A percentile compares a stretch with the other conserved stretches of the same genome.
Conservation (phyloP, 2,888 invertebrate genomes). For the Lomographa bimaculata region DNA sequence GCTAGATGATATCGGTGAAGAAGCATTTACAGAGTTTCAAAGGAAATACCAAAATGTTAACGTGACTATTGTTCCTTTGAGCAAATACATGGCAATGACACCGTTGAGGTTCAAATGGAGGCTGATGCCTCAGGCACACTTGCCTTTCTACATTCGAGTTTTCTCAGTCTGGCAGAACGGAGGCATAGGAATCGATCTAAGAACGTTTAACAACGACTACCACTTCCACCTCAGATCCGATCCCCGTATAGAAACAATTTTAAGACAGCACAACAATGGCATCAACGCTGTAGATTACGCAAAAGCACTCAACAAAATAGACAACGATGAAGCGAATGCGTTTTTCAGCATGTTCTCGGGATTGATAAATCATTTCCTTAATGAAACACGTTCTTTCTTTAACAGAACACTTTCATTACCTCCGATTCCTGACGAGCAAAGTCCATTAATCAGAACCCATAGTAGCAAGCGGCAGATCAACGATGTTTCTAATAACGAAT, state of each 20-base stretch:
- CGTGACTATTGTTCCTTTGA: slow-evolving; percentile 57
- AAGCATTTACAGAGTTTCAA: slow-evolving; percentile 53
- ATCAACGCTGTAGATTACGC: slow-evolving; percentile 55
- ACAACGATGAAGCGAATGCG: slow-evolving; percentile 55
- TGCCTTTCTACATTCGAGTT: slow-evolving; percentile 77
- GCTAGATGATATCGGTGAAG: slow-evolving; percentile 44
- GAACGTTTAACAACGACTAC: slow-evolving; percentile 47
- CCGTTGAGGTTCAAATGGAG: slow-evolving; percentile 78
- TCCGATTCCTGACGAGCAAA: slow-evolving; percentile 28
- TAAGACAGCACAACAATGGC: slow-evolving; percentile 67
- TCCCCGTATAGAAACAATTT: slow-evolving; percentile 49
- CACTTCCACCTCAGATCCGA: slow-evolving; percentile 42
- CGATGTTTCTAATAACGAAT: slow-evolving; percentile 19
- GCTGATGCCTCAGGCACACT: slow-evolving; percentile 61
- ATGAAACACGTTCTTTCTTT: slow-evolving; percentile 53
- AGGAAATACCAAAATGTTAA: slow-evolving; percentile 66
- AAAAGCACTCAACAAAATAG: slow-evolving; percentile 49
- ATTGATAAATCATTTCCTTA: slow-evolving; percentile 51
- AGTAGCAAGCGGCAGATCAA: slow-evolving; percentile 51
- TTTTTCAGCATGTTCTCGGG: slow-evolving; percentile 48
- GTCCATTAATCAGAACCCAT: slow-evolving; percentile 41
- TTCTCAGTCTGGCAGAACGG: slow-evolving; percentile 81
- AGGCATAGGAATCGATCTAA: slow-evolving; percentile 72
- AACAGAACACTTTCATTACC: slow-evolving; percentile 41
- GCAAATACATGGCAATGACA: slow-evolving; percentile 74